Conservation (phyloP, 2,797 vertebrate species). For the Peromyscus nudipes region DNA sequence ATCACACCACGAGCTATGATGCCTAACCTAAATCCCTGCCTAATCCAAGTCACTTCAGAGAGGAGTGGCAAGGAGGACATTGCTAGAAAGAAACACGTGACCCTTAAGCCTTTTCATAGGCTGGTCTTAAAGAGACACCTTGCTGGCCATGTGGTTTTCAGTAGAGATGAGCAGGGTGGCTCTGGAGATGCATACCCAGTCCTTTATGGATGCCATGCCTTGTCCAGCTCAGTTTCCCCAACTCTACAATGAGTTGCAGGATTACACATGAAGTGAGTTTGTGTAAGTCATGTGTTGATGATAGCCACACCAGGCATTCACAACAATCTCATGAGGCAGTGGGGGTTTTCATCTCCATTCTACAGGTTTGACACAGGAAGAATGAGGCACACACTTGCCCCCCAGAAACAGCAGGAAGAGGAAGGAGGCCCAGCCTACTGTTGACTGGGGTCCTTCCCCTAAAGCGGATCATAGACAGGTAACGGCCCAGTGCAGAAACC, state of each 20-base stretch:
- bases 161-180: neutral
- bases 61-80: neutral
- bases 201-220: neutral
- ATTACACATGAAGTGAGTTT: neutral
- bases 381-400: accelerated
- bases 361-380: neutral
- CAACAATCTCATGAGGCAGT: neutral
- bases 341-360: neutral
- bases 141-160: neutral
- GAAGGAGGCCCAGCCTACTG: neutral
- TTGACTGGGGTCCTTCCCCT: neutral
- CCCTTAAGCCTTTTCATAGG: accelerated
- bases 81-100: neutral
- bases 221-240: neutral
- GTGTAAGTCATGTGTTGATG: neutral
- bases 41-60: neutral
- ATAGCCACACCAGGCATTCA: neutral
- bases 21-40: neutral
- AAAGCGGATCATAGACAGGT: neutral
- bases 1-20: accelerated
- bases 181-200: neutral
- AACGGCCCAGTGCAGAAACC: neutral
- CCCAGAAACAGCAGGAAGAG: neutral
- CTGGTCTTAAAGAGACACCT: neutral
- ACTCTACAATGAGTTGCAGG: neutral